Percentiles rank a stretch among this genome's conserved stretches.
These are phyloP conservation scores for Micromys minutus DNA, from an alignment of 2,113 vertebrate species.

Conservation along the genomic window DNA sequence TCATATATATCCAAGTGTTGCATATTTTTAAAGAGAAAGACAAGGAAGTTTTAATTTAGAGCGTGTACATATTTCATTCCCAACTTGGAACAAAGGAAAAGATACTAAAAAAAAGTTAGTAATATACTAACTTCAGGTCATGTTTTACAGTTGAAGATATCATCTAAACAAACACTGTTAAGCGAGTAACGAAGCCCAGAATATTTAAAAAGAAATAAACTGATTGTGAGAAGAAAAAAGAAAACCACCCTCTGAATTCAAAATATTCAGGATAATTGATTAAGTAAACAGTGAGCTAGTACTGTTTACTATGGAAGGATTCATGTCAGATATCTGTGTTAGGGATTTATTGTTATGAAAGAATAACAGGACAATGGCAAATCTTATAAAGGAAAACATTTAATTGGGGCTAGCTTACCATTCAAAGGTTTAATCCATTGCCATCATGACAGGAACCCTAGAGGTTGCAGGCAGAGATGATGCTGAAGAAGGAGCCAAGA, in stretches of 20 bases:
- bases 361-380: too few species aligned
- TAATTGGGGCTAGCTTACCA: too few species aligned
- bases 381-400: too few species aligned
- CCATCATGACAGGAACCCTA: too few species aligned
- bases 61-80: not conserved
- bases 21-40: not conserved
- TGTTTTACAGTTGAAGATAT: not conserved
- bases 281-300: not conserved
- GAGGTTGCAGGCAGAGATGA: too few species aligned
- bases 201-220: not conserved
- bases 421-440: too few species aligned
- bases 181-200: not conserved
- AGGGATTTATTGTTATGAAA: too few species aligned
- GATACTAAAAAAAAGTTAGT: too few species aligned
- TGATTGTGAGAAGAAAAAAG: not conserved
- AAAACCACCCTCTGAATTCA: not conserved
- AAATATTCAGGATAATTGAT: not conserved
- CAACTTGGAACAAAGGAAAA: not conserved
- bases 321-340: not conserved
- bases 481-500: too few species aligned
- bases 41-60: not conserved
- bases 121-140: not conserved
- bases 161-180: not conserved
- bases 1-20: not conserved
- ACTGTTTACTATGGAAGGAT: not conserved